A percentile compares a stretch with the other conserved stretches of the same genome.
These are phyloP conservation scores for Caenorhabditis sp. DNA, from an alignment of 2,888 invertebrate genomes.

Conservation along the genomic window DNA sequence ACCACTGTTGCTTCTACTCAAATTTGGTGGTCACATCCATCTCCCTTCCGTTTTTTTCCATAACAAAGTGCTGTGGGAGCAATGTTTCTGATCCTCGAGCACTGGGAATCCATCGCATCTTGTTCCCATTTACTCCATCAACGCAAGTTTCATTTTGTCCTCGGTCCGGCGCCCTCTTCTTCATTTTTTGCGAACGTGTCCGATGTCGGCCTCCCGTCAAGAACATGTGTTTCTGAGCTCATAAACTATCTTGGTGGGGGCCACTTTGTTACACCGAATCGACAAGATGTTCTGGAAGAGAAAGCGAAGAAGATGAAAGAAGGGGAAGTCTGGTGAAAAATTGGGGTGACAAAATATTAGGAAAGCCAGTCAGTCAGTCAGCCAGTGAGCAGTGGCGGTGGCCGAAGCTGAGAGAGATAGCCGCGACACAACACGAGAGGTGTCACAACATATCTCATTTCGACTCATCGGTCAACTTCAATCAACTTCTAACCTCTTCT, in stretches of 20 bases:
- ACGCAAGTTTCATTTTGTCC: constrained; percentile 31
- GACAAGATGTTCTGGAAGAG: constrained; percentile 40
- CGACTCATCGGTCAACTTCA: constrained; percentile 68
- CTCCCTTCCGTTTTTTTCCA: neutral
- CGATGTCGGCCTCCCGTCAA: constrained; percentile 54
- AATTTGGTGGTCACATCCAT: constrained; percentile 16
- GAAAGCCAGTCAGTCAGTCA: too few species aligned
- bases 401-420: constrained; percentile 32
- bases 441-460: constrained; percentile 67
- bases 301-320: neutral
- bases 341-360: constrained; percentile 55
- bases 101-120: constrained; percentile 21
- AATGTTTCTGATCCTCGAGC: neutral
- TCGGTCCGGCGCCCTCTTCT: constrained; percentile 4
- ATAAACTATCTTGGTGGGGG: constrained; percentile 43
- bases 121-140: constrained; percentile 54
- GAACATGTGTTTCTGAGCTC: constrained; percentile 60
- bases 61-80: neutral
- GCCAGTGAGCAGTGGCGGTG: neutral
- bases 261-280: constrained; percentile 50
- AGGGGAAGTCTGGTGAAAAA: constrained; percentile 8
- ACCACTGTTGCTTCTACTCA: constrained; percentile 24
- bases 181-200: constrained; percentile 56
- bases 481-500: constrained; percentile 64
- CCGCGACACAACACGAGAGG: constrained; percentile 49